Conservation (phyloP, 92 coral and sea anemone genomes). For the Epizoanthus stellaris region DNA sequence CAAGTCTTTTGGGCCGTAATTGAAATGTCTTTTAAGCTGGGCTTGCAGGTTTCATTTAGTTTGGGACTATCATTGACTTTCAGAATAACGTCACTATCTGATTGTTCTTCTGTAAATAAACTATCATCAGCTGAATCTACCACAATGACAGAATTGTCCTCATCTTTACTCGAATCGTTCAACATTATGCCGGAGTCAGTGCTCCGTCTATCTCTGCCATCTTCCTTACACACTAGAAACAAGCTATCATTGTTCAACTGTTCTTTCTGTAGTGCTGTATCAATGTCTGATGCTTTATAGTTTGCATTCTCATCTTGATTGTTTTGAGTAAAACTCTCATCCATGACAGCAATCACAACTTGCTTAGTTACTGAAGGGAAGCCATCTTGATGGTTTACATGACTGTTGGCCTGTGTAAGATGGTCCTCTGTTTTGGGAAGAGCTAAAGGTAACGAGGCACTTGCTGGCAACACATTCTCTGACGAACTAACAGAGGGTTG, state of each 20-base stretch:
- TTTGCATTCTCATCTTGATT: not conserved
- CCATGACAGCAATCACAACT: too few species aligned
- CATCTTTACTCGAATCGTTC: conserved; percentile 10
- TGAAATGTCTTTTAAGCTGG: not conserved
- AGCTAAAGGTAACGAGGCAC: too few species aligned
- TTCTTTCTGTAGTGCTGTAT: not conserved
- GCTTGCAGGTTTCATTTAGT: not conserved
- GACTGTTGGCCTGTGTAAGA: too few species aligned
- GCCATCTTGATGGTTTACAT: too few species aligned
- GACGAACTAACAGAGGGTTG: too few species aligned
- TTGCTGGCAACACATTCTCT: too few species aligned
- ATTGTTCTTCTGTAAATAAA: not conserved
- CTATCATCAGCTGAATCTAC: conserved; percentile 2
- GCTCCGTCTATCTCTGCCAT: not conserved
- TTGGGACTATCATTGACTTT: not conserved
- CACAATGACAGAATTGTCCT: not conserved
- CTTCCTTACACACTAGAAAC: not conserved
- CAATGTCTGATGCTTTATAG: not conserved
- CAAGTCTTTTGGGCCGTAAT: not conserved
- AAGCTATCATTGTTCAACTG: too few species aligned
- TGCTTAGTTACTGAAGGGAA: too few species aligned
- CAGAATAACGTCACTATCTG: not conserved
- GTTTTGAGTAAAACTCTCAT: too few species aligned
- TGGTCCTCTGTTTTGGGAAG: too few species aligned
- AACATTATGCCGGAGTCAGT: not conserved